A percentile compares a stretch with the other conserved stretches of the same genome.
These are phyloP conservation scores for Oryzias curvinotus DNA, from an alignment of 2,113 vertebrate species.

Conservation along the genomic window DNA sequence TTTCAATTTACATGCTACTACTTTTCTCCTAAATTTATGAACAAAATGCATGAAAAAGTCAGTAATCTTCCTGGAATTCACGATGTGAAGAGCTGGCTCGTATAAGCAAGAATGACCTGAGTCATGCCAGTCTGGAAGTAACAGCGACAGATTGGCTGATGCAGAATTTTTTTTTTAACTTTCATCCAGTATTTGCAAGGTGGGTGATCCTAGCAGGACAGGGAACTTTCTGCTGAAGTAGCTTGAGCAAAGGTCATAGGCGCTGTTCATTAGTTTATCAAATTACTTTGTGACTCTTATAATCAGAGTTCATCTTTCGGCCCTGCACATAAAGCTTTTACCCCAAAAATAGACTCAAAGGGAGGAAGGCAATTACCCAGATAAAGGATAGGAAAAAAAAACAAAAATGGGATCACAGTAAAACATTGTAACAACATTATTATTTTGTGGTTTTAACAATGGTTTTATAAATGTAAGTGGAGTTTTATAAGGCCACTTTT, in stretches of 20 bases:
- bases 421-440: background rate
- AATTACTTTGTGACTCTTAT: constrained; percentile 12
- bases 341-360: constrained; percentile 9
- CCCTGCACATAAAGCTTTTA: constrained; percentile 12
- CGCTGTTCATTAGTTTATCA: constrained; percentile 17
- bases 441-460: background rate
- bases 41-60: background rate
- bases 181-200: background rate
- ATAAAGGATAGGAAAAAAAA: background rate
- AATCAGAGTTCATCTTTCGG: constrained; percentile 14
- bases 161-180: constrained; percentile 1
- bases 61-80: constrained; percentile 14
- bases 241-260: constrained; percentile 6
- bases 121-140: background rate
- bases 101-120: constrained; percentile 11
- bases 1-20: background rate
- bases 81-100: constrained; percentile 15
- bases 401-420: background rate
- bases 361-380: constrained; percentile 16
- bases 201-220: background rate
- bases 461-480: too few species aligned
- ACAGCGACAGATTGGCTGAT: constrained; percentile 1
- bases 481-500: too few species aligned
- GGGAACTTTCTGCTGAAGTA: constrained; percentile 5
- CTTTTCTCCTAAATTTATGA: background rate